A percentile compares a stretch with the other conserved stretches of the same genome.
Conservation (phyloP, 2,888 invertebrate genomes). For the Mechanitis messenoides region DNA sequence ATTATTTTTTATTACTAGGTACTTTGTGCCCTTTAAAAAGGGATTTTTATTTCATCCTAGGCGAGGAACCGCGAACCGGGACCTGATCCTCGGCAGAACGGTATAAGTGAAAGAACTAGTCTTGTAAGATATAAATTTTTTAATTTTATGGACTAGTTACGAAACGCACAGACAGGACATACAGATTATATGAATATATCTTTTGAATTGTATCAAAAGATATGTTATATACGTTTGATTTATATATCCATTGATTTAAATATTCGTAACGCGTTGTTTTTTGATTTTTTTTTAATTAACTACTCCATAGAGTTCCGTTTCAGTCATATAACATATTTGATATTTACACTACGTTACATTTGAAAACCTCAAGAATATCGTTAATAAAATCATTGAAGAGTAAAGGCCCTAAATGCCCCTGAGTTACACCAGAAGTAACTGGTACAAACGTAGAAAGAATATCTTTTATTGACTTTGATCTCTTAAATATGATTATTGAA, state of each 20-base stretch:
- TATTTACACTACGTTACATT: too few relatives aligned
- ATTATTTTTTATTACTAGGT: constrained; percentile 38
- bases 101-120: constrained; percentile 35
- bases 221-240: constrained; percentile 50
- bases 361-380: too few relatives aligned
- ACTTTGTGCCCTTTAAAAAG: constrained; percentile 38
- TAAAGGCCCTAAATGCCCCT: too few relatives aligned
- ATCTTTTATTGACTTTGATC: too few relatives aligned
- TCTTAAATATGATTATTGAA: too few relatives aligned
- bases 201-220: constrained; percentile 14
- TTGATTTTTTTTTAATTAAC: constrained; percentile 5
- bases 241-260: constrained; percentile 67
- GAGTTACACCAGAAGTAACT: too few relatives aligned
- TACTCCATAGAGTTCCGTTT: constrained; percentile 19
- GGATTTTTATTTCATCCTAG: constrained; percentile 32
- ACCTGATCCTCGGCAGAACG: constrained; percentile 29
- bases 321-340: constrained; percentile 41
- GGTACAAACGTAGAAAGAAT: too few relatives aligned
- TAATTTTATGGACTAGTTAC: constrained; percentile 37
- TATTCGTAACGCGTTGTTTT: constrained; percentile 47
- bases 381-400: too few relatives aligned
- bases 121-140: constrained; percentile 26
- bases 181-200: constrained; percentile 12
- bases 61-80: constrained; percentile 32
- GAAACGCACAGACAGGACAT: constrained; percentile 19